Evolutionary conservation across 2,113 vertebrate genomes (phyloP).

Genomic region (Paralichthys olivaceus): DNA sequence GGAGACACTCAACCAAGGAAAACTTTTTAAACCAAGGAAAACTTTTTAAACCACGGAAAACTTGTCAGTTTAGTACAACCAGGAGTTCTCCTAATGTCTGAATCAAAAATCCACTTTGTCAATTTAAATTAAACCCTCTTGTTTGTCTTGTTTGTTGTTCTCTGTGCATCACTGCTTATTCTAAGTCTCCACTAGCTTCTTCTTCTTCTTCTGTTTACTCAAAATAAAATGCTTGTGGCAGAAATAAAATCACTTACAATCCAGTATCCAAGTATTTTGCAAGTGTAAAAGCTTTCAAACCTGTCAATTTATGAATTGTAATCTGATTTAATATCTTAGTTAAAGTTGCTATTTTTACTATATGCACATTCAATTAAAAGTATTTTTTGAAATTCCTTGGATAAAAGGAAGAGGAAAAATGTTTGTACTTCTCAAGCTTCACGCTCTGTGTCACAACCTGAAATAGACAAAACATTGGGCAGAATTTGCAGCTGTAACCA

Average conservation of each 20-base stretch:
- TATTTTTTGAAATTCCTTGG: conserved; percentile 13
- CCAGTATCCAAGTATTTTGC: background rate
- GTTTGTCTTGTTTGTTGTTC: background rate
- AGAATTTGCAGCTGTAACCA: conserved; percentile 59
- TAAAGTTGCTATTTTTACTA: background rate
- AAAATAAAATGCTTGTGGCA: background rate
- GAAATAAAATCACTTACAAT: background rate
- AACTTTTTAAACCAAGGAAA: background rate
- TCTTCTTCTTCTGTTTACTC: background rate
- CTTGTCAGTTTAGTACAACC: background rate
- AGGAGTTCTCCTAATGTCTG: background rate
- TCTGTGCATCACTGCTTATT: background rate
- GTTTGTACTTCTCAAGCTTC: conserved; percentile 35
- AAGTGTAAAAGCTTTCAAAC: background rate
- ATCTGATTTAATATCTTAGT: background rate
- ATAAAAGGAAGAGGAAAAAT: conserved; percentile 20
- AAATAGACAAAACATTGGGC: conserved; percentile 63
- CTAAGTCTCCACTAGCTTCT: background rate
- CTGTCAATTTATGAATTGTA: background rate
- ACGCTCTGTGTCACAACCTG: conserved; percentile 56
- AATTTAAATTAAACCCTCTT: background rate
- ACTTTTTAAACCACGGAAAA: background rate
- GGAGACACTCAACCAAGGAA: background rate
- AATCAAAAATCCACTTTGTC: background rate
- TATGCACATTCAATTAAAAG: background rate